phyloP scores from a whole-genome alignment of 2,888 invertebrate species.

The Hirtodrosophila confusa region DNA sequence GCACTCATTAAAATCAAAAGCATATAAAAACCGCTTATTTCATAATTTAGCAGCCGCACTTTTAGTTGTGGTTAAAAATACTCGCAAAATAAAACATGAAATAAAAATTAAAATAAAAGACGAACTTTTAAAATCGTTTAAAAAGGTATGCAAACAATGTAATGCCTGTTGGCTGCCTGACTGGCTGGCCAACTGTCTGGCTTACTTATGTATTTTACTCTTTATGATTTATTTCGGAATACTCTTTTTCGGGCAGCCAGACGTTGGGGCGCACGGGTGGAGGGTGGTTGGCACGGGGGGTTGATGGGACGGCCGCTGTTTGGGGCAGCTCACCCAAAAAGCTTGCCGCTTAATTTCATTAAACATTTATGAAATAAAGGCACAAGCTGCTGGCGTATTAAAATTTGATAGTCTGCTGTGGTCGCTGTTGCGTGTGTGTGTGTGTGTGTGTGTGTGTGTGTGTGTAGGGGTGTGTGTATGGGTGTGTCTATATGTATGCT shows the following conservation, averaged over 20 bases:
- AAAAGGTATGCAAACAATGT: constrained; percentile 76
- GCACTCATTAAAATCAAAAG: constrained; percentile 68
- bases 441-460: constrained; percentile 8
- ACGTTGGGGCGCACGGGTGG: constrained; percentile 1
- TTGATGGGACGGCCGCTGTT: constrained; percentile 1
- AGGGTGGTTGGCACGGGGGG: not conserved
- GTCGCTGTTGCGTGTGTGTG: constrained; percentile 28
- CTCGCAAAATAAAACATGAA: constrained; percentile 17
- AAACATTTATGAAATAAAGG: constrained; percentile 79
- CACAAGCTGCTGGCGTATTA: constrained; percentile 76
- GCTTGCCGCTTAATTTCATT: constrained; percentile 80
- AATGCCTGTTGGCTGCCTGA: constrained; percentile 34
- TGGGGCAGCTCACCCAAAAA: constrained; percentile 66
- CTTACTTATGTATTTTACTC: constrained; percentile 72
- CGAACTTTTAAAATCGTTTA: constrained; percentile 68
- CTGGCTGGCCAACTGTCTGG: constrained; percentile 47
- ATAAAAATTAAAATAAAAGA: constrained; percentile 18
- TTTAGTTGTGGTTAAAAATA: constrained; percentile 69
- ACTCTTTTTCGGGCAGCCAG: constrained; percentile 51
- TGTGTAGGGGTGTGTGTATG: constrained; percentile 8
- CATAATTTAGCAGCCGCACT: constrained; percentile 72
- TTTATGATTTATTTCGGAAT: constrained; percentile 72
- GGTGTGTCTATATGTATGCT: constrained; percentile 7
- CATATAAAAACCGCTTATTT: constrained; percentile 65
- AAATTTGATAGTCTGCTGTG: constrained; percentile 76